A percentile compares a stretch with the other conserved stretches of the same genome.
Conservation (phyloP, 2,888 invertebrate genomes). For the Chymomyza fuscimana region DNA sequence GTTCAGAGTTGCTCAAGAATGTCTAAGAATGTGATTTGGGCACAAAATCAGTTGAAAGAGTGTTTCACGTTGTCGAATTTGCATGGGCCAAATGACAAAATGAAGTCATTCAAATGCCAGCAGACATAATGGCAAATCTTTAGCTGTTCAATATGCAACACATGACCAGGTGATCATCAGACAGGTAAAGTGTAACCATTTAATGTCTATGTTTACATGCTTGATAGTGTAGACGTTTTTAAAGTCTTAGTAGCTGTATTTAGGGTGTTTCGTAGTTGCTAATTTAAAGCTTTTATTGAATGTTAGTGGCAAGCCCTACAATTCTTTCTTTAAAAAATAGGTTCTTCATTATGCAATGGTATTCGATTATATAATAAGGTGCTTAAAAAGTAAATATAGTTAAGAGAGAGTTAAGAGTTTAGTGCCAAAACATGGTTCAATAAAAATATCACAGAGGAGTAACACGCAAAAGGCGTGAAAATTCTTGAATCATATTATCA, state of each 20-base stretch:
- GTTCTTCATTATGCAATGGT: too few species aligned
- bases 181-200: neutral
- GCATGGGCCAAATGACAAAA: slow-evolving; percentile 55
- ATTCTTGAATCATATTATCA: too few species aligned
- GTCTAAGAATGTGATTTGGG: slow-evolving; percentile 65
- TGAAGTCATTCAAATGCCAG: slow-evolving; percentile 60
- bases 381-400: too few species aligned
- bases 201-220: neutral
- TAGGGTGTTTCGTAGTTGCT: too few species aligned
- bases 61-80: slow-evolving; percentile 47
- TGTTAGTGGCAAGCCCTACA: too few species aligned
- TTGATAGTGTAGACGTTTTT: neutral
- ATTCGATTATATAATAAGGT: too few species aligned
- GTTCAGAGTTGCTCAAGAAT: neutral
- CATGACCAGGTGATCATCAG: slow-evolving; percentile 50
- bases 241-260: neutral
- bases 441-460: too few species aligned
- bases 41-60: slow-evolving; percentile 60
- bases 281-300: too few species aligned
- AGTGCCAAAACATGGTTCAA: too few species aligned
- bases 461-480: too few species aligned
- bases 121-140: neutral
- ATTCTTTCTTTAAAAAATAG: too few species aligned
- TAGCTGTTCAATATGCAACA: slow-evolving; percentile 45
- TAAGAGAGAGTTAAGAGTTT: too few species aligned